phyloP scores from a whole-genome alignment of 2,113 vertebrate genomes.

The Thunnus maccoyii region DNA sequence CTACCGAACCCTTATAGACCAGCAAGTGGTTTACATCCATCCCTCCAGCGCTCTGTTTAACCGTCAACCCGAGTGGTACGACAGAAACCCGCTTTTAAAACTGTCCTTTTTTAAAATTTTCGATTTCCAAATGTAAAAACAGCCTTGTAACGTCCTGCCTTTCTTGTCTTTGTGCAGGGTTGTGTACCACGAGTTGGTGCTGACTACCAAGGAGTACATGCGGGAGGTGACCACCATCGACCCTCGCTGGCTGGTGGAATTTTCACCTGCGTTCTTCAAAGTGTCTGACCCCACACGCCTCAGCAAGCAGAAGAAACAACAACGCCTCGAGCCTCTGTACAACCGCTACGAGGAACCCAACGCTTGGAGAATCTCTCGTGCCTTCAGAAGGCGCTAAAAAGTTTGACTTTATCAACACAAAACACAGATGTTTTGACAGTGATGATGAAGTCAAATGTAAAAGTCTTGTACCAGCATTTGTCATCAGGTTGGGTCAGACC shows the following conservation, averaged over 20 bases:
- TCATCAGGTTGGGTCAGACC: background rate
- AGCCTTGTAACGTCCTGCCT: background rate
- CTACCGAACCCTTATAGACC: conserved; percentile 96
- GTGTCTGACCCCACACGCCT: conserved; percentile 97
- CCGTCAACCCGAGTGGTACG: conserved; percentile 96
- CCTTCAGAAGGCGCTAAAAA: conserved; percentile 91
- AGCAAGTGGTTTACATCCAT: conserved; percentile 98
- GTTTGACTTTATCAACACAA: fast-evolving
- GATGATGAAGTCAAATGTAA: background rate
- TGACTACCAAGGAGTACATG: conserved; percentile 99
- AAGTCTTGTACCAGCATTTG: background rate
- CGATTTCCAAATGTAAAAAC: background rate
- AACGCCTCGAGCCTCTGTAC: conserved; percentile 95
- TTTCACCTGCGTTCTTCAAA: conserved; percentile 97
- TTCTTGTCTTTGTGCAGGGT: conserved; percentile 85
- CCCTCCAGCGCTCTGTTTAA: conserved; percentile 99
- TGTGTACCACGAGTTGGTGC: conserved; percentile 96
- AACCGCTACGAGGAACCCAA: conserved; percentile 99
- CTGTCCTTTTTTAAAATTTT: background rate
- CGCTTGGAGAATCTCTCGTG: conserved; percentile 96
- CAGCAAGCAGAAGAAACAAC: conserved; percentile 99
- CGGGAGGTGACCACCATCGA: conserved; percentile 98
- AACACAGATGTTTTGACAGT: background rate
- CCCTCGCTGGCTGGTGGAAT: conserved; percentile 98
- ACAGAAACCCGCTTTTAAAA: background rate